Evolutionary conservation across 2,113 vertebrate species (phyloP), one percentile per base, ranked within the genome.

Genomic region (Zosterops borbonicus): DNA sequence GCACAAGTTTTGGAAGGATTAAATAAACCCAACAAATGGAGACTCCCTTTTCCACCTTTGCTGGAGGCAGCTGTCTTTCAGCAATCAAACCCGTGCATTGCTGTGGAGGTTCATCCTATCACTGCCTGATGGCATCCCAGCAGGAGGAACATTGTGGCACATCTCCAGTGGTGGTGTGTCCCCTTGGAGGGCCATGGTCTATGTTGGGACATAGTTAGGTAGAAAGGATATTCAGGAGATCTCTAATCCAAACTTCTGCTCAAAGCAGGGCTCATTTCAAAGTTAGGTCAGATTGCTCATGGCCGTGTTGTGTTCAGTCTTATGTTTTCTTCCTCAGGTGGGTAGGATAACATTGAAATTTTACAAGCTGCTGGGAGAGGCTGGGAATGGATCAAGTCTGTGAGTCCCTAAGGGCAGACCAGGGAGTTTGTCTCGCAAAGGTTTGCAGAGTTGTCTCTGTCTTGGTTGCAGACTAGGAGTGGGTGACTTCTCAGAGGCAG

Each of bases 11-110:
- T 79, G 56, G 50, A 64, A 74, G 85, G 89, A 95, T 96, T 94
- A 95, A 89, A 87, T 79, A 94, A 93, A 90, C 50, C 27, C 17
- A 78, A 23, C 35, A 77, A 85, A 64, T 64, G 63, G 78, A 78
- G 73, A 70, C 55, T 75, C 59, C 63, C 55, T 87, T 94, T 93
- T 92, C 69, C 52, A 88, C 60, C 56, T 95, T 97, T 0, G 25
- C 95, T 92, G 92, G 62, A 97, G 94, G 87, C 70, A 94, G 74
- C 59, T 78, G 83, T 88, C 87, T 93, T 89, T 95, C 87, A 87
- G 35, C 75, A 87, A 7, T 89, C 46, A 67, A 69, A 90, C 15
- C 52, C 2, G 2, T 3, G 12, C 9, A 1, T n/a, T 80, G 71
- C 83, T 83, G 42, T 0, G 5, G 20, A 78, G 64, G 35, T 42